phyloP scores from a whole-genome alignment of 1,140 invertebrate species.

The Diachasmimorpha longicaudata region DNA sequence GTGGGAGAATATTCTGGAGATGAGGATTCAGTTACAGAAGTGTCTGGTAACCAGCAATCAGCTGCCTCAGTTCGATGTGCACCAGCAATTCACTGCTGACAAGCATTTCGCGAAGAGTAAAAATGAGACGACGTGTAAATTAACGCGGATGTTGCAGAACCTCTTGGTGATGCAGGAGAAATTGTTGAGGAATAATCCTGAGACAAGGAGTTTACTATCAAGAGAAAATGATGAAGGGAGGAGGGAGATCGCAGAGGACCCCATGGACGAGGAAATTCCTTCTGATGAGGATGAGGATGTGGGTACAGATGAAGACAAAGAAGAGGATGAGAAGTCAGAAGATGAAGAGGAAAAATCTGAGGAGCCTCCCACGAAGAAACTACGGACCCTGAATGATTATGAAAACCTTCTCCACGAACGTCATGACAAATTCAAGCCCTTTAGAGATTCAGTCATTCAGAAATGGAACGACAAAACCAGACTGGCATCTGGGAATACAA shows the following conservation, averaged over 20 bases:
- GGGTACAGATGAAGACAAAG: conserved; percentile 41
- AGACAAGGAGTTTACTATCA: conserved; percentile 65
- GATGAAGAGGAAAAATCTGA: conserved; percentile 53
- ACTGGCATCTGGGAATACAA: conserved; percentile 68
- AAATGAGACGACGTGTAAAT: conserved; percentile 57
- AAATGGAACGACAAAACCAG: conserved; percentile 94
- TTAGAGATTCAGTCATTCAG: conserved; percentile 79
- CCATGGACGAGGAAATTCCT: conserved; percentile 62
- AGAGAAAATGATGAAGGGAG: conserved; percentile 35
- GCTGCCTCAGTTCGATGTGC: conserved; percentile 72
- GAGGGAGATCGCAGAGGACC: conserved; percentile 40
- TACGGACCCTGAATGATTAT: conserved; percentile 63
- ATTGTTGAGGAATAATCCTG: conserved; percentile 70
- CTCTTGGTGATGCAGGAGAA: conserved; percentile 67
- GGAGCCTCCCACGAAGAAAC: conserved; percentile 63
- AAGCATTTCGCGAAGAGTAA: conserved; percentile 64
- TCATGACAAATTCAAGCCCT: conserved; percentile 72
- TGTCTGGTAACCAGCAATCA: conserved; percentile 75
- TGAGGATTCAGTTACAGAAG: conserved; percentile 85
- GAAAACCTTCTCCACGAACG: conserved; percentile 68
- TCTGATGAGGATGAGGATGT: conserved; percentile 60
- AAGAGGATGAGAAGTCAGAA: conserved; percentile 56
- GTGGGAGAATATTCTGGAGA: conserved; percentile 84
- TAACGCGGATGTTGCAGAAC: conserved; percentile 65
- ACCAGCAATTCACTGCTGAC: conserved; percentile 60